phyloP scores from a whole-genome alignment of 2,113 vertebrate genomes.

The Morphnarchus princeps region DNA sequence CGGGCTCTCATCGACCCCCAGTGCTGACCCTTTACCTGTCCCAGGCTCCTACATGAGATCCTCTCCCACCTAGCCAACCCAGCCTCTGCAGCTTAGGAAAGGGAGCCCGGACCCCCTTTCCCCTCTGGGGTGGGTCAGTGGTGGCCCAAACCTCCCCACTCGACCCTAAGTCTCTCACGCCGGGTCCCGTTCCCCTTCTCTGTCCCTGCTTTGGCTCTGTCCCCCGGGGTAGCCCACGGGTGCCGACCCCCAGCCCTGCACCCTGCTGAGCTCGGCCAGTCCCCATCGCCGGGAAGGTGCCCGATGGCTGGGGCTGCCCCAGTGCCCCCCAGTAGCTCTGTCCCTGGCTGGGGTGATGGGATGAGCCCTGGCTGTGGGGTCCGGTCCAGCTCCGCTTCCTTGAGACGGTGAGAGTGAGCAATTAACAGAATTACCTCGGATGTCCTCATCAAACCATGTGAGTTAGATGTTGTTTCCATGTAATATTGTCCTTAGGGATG shows the following conservation, averaged over 20 bases:
- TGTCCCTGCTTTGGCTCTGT: background rate
- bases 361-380: background rate
- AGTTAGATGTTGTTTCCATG: background rate
- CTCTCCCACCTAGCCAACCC: background rate
- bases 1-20: too few relatives aligned
- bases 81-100: background rate
- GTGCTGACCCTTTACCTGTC: background rate
- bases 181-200: rapidly evolving
- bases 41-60: background rate
- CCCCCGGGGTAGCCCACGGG: background rate
- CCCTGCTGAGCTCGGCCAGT: background rate
- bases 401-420: background rate
- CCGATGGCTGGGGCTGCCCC: background rate
- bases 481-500: background rate
- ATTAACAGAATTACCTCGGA: background rate
- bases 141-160: background rate
- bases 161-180: too few relatives aligned
- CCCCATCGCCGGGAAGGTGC: background rate
- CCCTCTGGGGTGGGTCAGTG: background rate
- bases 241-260: background rate
- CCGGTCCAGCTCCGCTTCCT: background rate
- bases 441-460: background rate
- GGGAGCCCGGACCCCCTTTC: background rate
- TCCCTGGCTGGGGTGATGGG: background rate
- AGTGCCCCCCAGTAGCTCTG: background rate